phyloP scores from a whole-genome alignment of 2,888 invertebrate genomes.

The Subacronicta megacephala region DNA sequence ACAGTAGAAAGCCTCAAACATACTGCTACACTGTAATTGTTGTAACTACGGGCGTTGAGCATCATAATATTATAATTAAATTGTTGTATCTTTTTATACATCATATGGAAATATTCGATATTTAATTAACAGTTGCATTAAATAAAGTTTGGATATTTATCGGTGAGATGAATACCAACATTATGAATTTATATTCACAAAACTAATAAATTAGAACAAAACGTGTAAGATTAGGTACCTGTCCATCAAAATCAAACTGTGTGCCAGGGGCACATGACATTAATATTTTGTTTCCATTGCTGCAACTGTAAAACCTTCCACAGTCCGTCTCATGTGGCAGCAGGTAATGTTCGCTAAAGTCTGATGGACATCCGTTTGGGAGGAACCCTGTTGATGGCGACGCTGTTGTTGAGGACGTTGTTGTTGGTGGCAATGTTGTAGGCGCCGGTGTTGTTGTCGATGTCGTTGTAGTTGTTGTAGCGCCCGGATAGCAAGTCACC shows the following conservation, averaged over 20 bases:
- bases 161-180: no score
- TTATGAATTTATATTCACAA: no score
- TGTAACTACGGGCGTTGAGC: no score
- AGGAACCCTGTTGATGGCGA: conserved; percentile 34
- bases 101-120: no score
- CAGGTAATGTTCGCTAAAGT: conserved; percentile 62
- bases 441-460: conserved; percentile 15
- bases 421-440: conserved; percentile 11
- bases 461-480: conserved; percentile 8
- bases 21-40: background rate
- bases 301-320: conserved; percentile 66
- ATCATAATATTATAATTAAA: no score
- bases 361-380: conserved; percentile 70
- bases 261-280: conserved; percentile 62
- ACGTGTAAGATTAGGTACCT: no score
- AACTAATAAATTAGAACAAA: no score
- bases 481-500: background rate
- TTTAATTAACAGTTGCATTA: no score
- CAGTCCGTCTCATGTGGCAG: conserved; percentile 73
- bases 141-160: no score
- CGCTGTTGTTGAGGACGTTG: conserved; percentile 8
- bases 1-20: no score
- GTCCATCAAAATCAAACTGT: conserved; percentile 62
- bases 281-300: conserved; percentile 59
- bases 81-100: no score